Conservation (phyloP, 2,888 invertebrate species). For the Luperina testacea region DNA sequence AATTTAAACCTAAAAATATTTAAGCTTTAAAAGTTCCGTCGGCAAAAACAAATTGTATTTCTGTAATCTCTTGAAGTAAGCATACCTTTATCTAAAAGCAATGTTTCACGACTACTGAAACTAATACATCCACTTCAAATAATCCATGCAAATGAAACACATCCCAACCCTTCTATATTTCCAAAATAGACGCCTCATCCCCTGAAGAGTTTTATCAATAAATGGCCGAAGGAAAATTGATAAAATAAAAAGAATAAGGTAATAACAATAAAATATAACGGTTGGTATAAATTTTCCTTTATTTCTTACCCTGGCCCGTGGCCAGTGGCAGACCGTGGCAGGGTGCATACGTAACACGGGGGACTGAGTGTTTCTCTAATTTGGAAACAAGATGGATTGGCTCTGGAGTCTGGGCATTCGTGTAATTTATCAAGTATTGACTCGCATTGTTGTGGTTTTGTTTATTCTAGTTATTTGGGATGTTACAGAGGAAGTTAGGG, state of each 20-base stretch:
- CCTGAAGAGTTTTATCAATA: slow-evolving; percentile 66
- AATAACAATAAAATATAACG: slow-evolving; percentile 88
- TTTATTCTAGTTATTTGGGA: slow-evolving; percentile 67
- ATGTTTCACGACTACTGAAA: slow-evolving; percentile 37
- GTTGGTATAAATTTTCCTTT: slow-evolving; percentile 79
- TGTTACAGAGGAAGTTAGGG: slow-evolving; percentile 43
- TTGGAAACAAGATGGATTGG: slow-evolving; percentile 83
- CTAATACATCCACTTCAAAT: slow-evolving; percentile 47
- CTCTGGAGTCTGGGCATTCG: slow-evolving; percentile 65
- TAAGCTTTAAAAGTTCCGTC: not conserved
- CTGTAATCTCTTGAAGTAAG: slow-evolving; percentile 20
- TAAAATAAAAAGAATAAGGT: slow-evolving; percentile 79
- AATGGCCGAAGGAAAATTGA: slow-evolving; percentile 75
- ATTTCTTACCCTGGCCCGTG: slow-evolving; percentile 77
- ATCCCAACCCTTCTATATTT: slow-evolving; percentile 60
- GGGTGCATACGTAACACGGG: slow-evolving; percentile 79
- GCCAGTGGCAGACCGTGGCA: slow-evolving; percentile 71
- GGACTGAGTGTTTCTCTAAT: slow-evolving; percentile 73
- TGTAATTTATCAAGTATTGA: slow-evolving; percentile 82
- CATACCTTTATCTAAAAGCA: slow-evolving; percentile 26
- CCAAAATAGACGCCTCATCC: slow-evolving; percentile 50
- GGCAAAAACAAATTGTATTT: not conserved
- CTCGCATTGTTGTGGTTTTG: slow-evolving; percentile 73
- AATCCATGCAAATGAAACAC: slow-evolving; percentile 62
- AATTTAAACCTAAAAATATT: not conserved